A percentile compares a stretch with the other conserved stretches of the same genome.
phyloP scores from a whole-genome alignment of 2,797 vertebrate species.

The Australoheros facetus region DNA sequence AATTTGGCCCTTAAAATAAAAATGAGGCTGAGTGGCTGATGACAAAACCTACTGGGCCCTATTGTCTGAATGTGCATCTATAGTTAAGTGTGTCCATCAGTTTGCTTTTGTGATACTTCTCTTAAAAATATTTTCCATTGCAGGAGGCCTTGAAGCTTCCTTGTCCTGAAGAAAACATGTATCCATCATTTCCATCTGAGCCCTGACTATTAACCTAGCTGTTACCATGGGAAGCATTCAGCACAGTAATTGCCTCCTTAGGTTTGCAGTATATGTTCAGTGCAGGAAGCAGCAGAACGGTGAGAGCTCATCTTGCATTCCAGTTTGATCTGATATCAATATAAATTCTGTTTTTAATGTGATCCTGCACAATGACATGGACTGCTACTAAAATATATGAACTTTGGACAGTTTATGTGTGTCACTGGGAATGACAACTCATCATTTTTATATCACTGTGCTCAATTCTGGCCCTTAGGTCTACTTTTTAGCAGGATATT shows the following conservation, averaged over 20 bases:
- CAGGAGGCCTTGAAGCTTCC: constrained; percentile 52
- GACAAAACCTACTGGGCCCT: constrained; percentile 61
- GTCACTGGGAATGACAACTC: neutral
- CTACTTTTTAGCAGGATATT: constrained; percentile 16
- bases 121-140: constrained; percentile 42
- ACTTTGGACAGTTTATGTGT: neutral
- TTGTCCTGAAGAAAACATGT: constrained; percentile 48
- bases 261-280: constrained; percentile 28
- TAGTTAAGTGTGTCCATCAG: constrained; percentile 18
- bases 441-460: neutral
- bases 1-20: constrained; percentile 65
- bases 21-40: constrained; percentile 60
- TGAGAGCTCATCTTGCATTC: constrained; percentile 17
- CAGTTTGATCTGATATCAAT: constrained; percentile 11
- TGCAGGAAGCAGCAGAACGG: neutral
- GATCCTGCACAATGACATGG: neutral
- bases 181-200: constrained; percentile 54
- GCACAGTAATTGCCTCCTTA: constrained; percentile 47
- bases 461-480: neutral
- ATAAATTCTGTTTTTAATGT: neutral
- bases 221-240: constrained; percentile 59
- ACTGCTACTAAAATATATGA: neutral
- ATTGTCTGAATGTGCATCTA: constrained; percentile 27
- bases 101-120: constrained; percentile 42
- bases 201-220: constrained; percentile 42